phyloP scores from a whole-genome alignment of 2,113 vertebrate species.

The Malaclemys terrapin region DNA sequence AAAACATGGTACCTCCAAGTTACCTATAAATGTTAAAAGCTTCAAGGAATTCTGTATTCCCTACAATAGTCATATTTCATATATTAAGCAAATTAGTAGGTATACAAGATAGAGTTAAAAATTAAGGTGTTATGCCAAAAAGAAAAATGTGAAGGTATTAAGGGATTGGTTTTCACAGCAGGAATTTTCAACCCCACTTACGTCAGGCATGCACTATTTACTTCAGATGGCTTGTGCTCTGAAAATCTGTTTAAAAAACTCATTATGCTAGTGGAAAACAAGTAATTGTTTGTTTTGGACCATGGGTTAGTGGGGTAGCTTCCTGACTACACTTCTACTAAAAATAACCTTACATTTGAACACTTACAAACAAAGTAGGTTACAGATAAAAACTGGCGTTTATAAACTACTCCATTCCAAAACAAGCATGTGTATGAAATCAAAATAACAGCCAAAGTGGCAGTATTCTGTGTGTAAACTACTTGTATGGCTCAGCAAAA shows the following conservation, averaged over 20 bases:
- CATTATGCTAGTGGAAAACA: constrained; percentile 30
- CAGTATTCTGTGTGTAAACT: background rate
- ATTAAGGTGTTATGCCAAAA: constrained; percentile 11
- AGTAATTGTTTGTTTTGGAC: constrained; percentile 58
- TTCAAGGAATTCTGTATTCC: background rate
- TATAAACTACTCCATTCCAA: background rate
- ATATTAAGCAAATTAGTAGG: accelerated
- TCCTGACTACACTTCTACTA: background rate
- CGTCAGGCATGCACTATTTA: constrained; percentile 12
- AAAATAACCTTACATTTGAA: background rate
- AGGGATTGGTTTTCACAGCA: constrained; percentile 34
- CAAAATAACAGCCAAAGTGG: background rate
- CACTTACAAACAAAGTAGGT: background rate
- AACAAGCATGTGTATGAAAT: background rate
- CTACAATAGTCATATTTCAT: background rate
- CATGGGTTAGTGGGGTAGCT: background rate
- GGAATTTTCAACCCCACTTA: constrained; percentile 11
- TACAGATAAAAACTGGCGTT: background rate
- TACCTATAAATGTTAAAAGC: background rate
- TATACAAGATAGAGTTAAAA: background rate
- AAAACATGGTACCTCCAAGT: background rate
- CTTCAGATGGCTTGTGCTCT: constrained; percentile 3
- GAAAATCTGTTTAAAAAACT: constrained; percentile 27
- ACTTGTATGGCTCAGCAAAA: background rate
- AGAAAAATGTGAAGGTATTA: background rate